A percentile compares a stretch with the other conserved stretches of the same genome.
These are phyloP conservation scores for Agrotis clavis DNA, from an alignment of 2,888 invertebrate genomes.

Conservation along the genomic window DNA sequence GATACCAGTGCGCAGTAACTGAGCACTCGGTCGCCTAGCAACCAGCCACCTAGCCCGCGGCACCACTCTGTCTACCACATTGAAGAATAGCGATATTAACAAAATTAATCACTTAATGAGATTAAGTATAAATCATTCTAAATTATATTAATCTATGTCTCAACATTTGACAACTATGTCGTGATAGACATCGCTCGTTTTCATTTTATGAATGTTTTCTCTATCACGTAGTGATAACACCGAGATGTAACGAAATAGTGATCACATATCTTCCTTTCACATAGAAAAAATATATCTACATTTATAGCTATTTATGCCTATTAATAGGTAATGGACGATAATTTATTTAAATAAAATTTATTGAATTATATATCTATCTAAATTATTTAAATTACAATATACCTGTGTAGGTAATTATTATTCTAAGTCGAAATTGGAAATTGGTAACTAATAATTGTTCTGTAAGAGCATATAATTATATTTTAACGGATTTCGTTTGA, in stretches of 20 bases:
- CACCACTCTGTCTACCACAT: constrained; percentile 38
- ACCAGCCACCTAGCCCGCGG: constrained; percentile 33
- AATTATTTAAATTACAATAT: constrained; percentile 64
- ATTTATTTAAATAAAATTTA: constrained; percentile 71
- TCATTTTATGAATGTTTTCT: constrained; percentile 72
- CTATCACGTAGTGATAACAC: constrained; percentile 82
- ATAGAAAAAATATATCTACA: constrained; percentile 71
- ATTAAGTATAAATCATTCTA: constrained; percentile 85
- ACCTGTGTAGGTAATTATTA: constrained; percentile 55
- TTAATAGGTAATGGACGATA: constrained; percentile 72
- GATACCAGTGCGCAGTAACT: constrained; percentile 58
- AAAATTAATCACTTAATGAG: constrained; percentile 81
- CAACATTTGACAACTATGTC: constrained; percentile 61
- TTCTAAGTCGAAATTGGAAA: constrained; percentile 58
- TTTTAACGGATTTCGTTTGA: constrained; percentile 40
- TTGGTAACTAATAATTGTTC: constrained; percentile 60
- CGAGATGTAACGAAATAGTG: constrained; percentile 75
- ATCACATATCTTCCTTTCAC: constrained; percentile 85
- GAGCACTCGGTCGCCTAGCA: constrained; percentile 46
- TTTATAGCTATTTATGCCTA: constrained; percentile 80
- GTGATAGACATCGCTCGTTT: constrained; percentile 60
- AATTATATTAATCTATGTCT: constrained; percentile 75
- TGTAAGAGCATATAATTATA: constrained; percentile 53
- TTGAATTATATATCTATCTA: constrained; percentile 66
- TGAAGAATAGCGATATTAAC: constrained; percentile 59